Percentiles rank a stretch among this genome's conserved stretches.
Evolutionary conservation across 2,888 invertebrate genomes (phyloP).

Genomic region (Bombylius major): DNA sequence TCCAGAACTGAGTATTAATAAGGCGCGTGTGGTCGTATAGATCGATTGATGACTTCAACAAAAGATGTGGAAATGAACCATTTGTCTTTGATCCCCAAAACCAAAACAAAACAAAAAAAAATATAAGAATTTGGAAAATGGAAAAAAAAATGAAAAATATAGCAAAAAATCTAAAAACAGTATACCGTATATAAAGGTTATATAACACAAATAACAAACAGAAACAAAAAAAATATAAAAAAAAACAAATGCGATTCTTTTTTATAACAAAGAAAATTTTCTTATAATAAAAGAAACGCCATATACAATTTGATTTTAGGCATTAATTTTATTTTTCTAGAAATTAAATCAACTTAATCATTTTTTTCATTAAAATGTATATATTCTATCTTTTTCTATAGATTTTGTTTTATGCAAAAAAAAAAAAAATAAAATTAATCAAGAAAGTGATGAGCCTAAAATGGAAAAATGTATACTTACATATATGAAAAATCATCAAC

Average conservation of each 20-base stretch:
- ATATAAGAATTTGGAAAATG: neutral
- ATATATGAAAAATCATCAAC: no score
- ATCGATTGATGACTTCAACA: slow-evolving; percentile 35
- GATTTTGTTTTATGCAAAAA: neutral
- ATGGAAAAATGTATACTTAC: no score
- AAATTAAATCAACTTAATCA: neutral
- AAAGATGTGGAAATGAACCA: slow-evolving; percentile 35
- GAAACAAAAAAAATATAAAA: neutral
- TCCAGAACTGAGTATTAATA: slow-evolving; percentile 23
- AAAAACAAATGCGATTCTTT: neutral
- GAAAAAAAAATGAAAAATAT: no score
- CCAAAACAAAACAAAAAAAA: neutral
- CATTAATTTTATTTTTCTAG: neutral
- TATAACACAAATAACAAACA: neutral
- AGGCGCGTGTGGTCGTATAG: slow-evolving; percentile 34
- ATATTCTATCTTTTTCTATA: neutral
- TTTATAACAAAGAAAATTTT: neutral
- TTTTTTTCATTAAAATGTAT: neutral
- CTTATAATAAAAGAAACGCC: neutral
- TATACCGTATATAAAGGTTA: neutral
- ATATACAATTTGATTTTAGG: neutral
- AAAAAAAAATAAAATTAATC: no score
- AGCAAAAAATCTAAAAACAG: no score
- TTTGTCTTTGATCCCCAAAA: slow-evolving; percentile 19
- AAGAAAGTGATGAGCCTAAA: no score